Conservation (phyloP, 2,888 invertebrate genomes). For the Cerceris rybyensis region DNA sequence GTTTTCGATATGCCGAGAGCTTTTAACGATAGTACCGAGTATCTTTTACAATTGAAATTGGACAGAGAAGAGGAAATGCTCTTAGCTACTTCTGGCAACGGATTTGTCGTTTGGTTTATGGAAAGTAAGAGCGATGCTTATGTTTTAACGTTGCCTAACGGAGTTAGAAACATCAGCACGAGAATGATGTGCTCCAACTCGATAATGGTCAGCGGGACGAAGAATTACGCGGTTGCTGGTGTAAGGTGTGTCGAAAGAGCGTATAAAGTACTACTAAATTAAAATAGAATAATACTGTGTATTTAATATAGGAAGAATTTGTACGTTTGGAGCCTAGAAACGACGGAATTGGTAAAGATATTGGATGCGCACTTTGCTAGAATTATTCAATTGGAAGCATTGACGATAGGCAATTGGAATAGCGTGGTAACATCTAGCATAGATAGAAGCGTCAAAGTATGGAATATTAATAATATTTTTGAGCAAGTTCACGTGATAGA, state of each 20-base stretch:
- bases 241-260: conserved; percentile 86
- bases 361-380: conserved; percentile 98
- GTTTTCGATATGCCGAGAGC: conserved; percentile 85
- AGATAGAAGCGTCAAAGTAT: conserved; percentile 98
- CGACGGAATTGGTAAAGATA: conserved; percentile 92
- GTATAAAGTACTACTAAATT: not conserved
- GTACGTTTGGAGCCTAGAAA: conserved; percentile 95
- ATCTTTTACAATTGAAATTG: conserved; percentile 91
- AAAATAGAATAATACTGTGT: no score
- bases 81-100: conserved; percentile 92
- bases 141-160: conserved; percentile 90
- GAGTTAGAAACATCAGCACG: conserved; percentile 95
- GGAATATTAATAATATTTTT: conserved; percentile 99
- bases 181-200: conserved; percentile 95
- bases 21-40: conserved; percentile 89
- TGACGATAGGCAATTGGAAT: conserved; percentile 95
- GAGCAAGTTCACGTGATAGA: conserved; percentile 98
- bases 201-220: conserved; percentile 94
- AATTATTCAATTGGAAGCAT: conserved; percentile 94
- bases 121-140: conserved; percentile 84
- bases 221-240: conserved; percentile 96
- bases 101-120: conserved; percentile 92
- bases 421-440: conserved; percentile 98
- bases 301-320: conserved; percentile 88
- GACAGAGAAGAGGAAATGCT: conserved; percentile 91